phyloP scores from a whole-genome alignment of 2,888 invertebrate genomes.

The Phalera bucephala region DNA sequence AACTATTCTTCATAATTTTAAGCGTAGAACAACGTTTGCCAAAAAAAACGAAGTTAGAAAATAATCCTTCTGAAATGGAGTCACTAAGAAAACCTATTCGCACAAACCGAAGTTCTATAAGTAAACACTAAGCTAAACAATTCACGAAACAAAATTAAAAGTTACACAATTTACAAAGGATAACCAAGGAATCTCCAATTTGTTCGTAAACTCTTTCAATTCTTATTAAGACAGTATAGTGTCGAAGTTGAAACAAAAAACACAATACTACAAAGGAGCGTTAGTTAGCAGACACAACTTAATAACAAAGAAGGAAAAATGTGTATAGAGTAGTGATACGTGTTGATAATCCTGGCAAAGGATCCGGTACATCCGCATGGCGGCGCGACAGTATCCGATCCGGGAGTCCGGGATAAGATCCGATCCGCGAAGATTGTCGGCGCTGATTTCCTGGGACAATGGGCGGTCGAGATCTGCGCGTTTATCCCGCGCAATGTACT shows the following conservation, averaged over 20 bases:
- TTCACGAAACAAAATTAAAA: conserved; percentile 17
- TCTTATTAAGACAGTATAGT: conserved; percentile 24
- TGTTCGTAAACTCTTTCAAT: conserved; percentile 26
- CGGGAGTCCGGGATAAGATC: conserved; percentile 56
- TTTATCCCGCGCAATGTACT: conserved; percentile 50
- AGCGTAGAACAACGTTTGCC: no score
- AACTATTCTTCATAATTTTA: no score
- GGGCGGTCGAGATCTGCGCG: conserved; percentile 45
- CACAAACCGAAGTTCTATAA: neutral
- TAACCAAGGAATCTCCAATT: conserved; percentile 18
- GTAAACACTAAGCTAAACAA: neutral
- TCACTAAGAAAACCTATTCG: neutral
- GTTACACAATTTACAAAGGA: conserved; percentile 19
- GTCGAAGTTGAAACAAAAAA: conserved; percentile 17
- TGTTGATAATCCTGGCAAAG: conserved; percentile 71
- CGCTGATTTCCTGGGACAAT: conserved; percentile 66
- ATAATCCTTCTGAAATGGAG: neutral
- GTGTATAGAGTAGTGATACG: conserved; percentile 46
- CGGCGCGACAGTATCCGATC: conserved; percentile 53
- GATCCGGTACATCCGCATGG: conserved; percentile 58
- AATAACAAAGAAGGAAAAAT: conserved; percentile 56
- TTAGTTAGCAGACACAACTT: conserved; percentile 34
- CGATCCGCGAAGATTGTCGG: conserved; percentile 61
- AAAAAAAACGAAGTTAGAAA: no score
- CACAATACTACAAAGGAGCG: conserved; percentile 15